Evolutionary conservation across 2,797 vertebrate genomes (phyloP).

Genomic region (Remorina albescens): DNA sequence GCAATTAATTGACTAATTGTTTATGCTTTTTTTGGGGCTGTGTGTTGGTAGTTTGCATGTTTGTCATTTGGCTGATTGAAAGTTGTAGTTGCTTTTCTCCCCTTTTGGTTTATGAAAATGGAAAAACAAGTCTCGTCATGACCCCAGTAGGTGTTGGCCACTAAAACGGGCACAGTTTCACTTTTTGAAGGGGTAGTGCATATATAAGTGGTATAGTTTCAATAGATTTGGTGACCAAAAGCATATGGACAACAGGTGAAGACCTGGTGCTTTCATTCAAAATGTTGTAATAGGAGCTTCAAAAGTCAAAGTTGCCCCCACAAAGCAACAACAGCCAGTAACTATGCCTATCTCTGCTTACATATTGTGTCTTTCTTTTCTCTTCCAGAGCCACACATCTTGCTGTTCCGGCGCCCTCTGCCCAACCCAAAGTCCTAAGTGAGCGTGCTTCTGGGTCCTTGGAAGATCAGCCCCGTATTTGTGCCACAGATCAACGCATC

Average conservation of each 20-base stretch:
- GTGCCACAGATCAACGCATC: conserved; percentile 44
- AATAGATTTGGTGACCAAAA: conserved; percentile 10
- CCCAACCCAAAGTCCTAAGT: conserved; percentile 66
- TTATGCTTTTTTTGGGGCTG: neutral
- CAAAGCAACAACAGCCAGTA: neutral
- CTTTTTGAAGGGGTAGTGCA: neutral
- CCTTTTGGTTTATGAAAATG: neutral
- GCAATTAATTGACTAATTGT: neutral
- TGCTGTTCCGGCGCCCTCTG: conserved; percentile 84
- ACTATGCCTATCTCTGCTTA: conserved; percentile 1
- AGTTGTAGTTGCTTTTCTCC: rapidly evolving
- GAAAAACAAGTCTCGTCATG: neutral
- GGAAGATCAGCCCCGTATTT: conserved; percentile 47
- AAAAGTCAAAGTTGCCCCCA: neutral
- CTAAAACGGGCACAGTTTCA: neutral
- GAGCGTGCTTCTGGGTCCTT: conserved; percentile 46
- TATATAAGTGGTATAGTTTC: neutral
- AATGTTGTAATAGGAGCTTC: neutral
- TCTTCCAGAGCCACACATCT: conserved; percentile 85
- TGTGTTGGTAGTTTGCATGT: too few species aligned
- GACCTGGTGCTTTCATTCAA: neutral
- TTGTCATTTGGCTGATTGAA: neutral
- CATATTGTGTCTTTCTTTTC: neutral
- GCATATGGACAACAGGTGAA: conserved; percentile 30
- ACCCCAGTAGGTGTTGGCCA: neutral